These are phyloP conservation scores for Lypha dubia DNA, from an alignment of 2,888 invertebrate genomes.

Conservation along the genomic window DNA sequence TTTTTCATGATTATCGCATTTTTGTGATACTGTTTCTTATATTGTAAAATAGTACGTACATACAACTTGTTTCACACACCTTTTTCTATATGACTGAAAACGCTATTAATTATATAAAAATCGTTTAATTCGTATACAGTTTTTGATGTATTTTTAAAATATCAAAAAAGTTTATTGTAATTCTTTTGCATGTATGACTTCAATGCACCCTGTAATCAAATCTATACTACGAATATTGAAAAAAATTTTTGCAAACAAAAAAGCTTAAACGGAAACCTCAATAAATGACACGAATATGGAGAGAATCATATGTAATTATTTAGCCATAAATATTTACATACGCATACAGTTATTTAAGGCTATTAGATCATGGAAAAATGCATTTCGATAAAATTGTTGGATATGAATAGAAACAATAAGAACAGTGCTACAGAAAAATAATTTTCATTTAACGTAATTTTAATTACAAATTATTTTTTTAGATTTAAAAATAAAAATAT, in stretches of 20 bases:
- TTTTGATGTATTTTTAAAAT: not conserved
- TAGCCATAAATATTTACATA: constrained; percentile 27
- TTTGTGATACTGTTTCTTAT: too few relatives aligned
- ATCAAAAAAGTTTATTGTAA: not conserved
- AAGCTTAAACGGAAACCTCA: constrained; percentile 23
- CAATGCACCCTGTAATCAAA: constrained; percentile 29
- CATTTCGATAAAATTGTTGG: not conserved
- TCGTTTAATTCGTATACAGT: too few relatives aligned
- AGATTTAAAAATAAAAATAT: not conserved
- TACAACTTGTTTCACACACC: too few relatives aligned
- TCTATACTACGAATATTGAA: constrained; percentile 17
- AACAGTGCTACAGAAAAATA: too few relatives aligned
- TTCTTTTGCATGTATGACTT: not conserved
- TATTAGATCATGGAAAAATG: constrained; percentile 2
- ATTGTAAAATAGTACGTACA: too few relatives aligned
- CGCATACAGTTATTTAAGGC: constrained; percentile 22
- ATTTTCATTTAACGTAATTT: not conserved
- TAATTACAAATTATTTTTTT: not conserved
- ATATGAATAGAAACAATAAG: not conserved
- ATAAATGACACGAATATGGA: constrained; percentile 30
- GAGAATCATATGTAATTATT: constrained; percentile 27
- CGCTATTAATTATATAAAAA: too few relatives aligned
- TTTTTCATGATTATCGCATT: too few relatives aligned
- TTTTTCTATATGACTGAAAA: too few relatives aligned
- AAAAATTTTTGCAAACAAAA: constrained; percentile 21